Evolutionary conservation across 2,888 invertebrate genomes (phyloP).

Genomic region (Epinotia nisella): DNA sequence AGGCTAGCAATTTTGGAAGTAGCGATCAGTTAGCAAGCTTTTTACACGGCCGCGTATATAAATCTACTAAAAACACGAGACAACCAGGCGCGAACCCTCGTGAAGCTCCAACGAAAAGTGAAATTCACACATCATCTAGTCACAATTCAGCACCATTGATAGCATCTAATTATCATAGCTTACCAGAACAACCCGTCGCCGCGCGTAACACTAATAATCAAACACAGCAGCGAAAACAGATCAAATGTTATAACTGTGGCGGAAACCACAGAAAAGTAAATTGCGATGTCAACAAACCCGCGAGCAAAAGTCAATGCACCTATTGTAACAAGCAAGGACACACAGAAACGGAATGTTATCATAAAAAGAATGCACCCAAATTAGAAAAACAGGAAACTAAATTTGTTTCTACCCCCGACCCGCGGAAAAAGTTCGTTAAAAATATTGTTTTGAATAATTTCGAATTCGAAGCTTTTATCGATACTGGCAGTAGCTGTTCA

Average conservation of each 20-base stretch:
- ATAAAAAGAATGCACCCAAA: conserved; percentile 21
- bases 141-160: neutral
- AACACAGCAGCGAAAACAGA: conserved; percentile 10
- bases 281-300: conserved; percentile 2
- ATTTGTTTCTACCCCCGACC: neutral
- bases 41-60: conserved; percentile 13
- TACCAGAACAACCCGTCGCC: neutral
- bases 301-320: conserved; percentile 15
- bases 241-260: conserved; percentile 23
- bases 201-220: neutral
- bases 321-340: conserved; percentile 26
- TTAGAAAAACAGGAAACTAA: conserved; percentile 27
- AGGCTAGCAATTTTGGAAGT: conserved; percentile 46
- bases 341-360: conserved; percentile 10
- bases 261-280: conserved; percentile 15
- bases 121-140: neutral
- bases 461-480: conserved; percentile 9
- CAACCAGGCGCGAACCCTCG: neutral
- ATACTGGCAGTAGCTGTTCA: conserved; percentile 21
- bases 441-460: conserved; percentile 1
- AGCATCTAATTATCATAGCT: neutral
- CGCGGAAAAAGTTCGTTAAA: conserved; percentile 7
- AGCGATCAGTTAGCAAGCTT: conserved; percentile 16
- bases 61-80: neutral
- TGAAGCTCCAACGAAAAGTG: neutral